Conservation (phyloP, 2,888 invertebrate genomes). For the Patella pellucida region DNA sequence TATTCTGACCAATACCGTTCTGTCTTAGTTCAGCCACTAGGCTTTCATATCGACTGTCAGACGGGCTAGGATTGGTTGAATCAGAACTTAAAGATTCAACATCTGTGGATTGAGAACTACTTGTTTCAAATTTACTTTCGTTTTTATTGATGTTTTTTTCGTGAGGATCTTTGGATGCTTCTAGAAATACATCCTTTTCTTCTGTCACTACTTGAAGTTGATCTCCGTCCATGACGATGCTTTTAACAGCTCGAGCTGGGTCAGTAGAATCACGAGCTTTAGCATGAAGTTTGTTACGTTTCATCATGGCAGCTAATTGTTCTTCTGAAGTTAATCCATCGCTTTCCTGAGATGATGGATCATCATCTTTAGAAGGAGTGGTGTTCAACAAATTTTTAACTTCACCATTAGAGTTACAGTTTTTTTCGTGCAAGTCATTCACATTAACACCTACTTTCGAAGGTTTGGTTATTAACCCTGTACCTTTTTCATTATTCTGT, state of each 20-base stretch:
- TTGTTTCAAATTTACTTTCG: slow-evolving; percentile 55
- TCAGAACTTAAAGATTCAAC: slow-evolving; percentile 57
- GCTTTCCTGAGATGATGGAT: slow-evolving; percentile 44
- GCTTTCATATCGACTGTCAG: slow-evolving; percentile 42
- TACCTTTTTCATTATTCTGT: slow-evolving; percentile 60
- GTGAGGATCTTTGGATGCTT: slow-evolving; percentile 32
- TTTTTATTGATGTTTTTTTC: slow-evolving; percentile 51
- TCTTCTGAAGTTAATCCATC: slow-evolving; percentile 60
- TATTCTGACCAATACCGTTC: slow-evolving; percentile 9
- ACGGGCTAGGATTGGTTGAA: slow-evolving; percentile 55
- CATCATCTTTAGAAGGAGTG: slow-evolving; percentile 31
- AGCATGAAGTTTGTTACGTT: slow-evolving; percentile 54
- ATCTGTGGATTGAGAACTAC: slow-evolving; percentile 53
- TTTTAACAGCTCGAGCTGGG: slow-evolving; percentile 56
- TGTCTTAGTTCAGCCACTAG: slow-evolving; percentile 45
- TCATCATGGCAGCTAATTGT: slow-evolving; percentile 55
- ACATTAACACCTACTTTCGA: slow-evolving; percentile 55
- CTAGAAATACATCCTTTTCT: slow-evolving; percentile 47
- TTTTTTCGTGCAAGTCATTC: slow-evolving; percentile 53
- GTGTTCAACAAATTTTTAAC: slow-evolving; percentile 38
- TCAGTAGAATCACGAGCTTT: slow-evolving; percentile 47
- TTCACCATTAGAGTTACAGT: slow-evolving; percentile 44
- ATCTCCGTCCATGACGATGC: slow-evolving; percentile 71
- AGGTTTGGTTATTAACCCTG: slow-evolving; percentile 38
- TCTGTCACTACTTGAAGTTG: slow-evolving; percentile 68